Percentiles rank a stretch among this genome's conserved stretches.
Evolutionary conservation across 2,113 vertebrate species (phyloP).

Genomic region (Sturnus vulgaris): DNA sequence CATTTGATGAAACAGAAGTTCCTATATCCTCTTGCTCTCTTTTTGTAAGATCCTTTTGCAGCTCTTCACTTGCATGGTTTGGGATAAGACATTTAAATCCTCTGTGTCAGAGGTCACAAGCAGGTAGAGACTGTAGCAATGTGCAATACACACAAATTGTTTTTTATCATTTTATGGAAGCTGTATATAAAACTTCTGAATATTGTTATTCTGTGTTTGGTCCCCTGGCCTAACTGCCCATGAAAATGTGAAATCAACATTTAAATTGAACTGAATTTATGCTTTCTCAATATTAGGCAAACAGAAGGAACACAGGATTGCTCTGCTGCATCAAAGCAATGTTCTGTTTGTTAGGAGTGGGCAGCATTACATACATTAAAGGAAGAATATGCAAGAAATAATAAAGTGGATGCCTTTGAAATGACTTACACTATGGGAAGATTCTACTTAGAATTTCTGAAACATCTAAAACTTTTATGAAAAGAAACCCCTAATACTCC

Average conservation of each 20-base stretch:
- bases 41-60: not conserved
- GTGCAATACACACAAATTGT: not conserved
- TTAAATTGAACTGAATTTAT: not conserved
- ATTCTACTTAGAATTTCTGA: not conserved
- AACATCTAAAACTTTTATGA: not conserved
- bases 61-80: not conserved
- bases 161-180: not conserved
- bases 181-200: not conserved
- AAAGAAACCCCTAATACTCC: not conserved
- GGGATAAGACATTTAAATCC: not conserved
- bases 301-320: not conserved
- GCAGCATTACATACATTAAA: not conserved
- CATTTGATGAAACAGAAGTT: not conserved
- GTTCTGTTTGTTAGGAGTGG: not conserved
- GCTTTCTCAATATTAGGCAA: not conserved
- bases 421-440: not conserved
- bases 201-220: not conserved
- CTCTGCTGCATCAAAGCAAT: not conserved
- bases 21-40: not conserved
- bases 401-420: not conserved
- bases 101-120: not conserved
- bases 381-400: not conserved
- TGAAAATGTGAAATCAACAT: constrained; percentile 14
- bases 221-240: not conserved
- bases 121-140: not conserved